phyloP scores from a whole-genome alignment of 1,140 invertebrate species.

The Pemphigus obesinymphae region DNA sequence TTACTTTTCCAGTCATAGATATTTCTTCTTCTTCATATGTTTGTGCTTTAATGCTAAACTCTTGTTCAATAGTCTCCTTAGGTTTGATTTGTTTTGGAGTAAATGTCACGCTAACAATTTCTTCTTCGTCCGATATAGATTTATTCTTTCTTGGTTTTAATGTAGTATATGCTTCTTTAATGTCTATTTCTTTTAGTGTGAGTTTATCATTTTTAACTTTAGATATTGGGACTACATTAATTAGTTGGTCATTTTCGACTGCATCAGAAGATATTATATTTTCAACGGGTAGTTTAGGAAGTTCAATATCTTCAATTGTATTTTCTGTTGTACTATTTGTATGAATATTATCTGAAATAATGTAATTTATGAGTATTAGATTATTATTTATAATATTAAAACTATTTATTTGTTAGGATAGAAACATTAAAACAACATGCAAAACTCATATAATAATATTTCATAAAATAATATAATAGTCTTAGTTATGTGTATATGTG shows the following conservation, averaged over 20 bases:
- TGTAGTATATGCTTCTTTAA: neutral
- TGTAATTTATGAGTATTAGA: too few relatives aligned
- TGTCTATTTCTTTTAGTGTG: neutral
- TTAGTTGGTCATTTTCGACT: neutral
- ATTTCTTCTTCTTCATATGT: constrained; percentile 81
- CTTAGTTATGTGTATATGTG: too few relatives aligned
- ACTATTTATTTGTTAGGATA: too few relatives aligned
- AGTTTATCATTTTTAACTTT: too few relatives aligned
- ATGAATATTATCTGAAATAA: too few relatives aligned
- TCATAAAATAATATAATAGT: too few relatives aligned
- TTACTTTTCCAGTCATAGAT: constrained; percentile 74
- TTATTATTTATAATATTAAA: too few relatives aligned
- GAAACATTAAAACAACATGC: too few relatives aligned
- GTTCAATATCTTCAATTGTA: too few relatives aligned
- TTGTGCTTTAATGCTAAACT: constrained; percentile 76
- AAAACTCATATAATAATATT: too few relatives aligned
- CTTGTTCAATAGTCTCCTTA: constrained; percentile 78
- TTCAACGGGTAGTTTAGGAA: neutral
- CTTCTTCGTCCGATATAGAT: neutral
- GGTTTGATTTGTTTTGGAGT: constrained; percentile 55
- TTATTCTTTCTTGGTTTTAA: neutral
- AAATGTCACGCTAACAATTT: constrained; percentile 42
- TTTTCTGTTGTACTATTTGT: too few relatives aligned
- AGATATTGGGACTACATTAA: too few relatives aligned
- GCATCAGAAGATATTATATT: neutral